Base-by-base conservation (phyloP, 2,888 invertebrate genomes). In the Ptilodon capucinus region DNA sequence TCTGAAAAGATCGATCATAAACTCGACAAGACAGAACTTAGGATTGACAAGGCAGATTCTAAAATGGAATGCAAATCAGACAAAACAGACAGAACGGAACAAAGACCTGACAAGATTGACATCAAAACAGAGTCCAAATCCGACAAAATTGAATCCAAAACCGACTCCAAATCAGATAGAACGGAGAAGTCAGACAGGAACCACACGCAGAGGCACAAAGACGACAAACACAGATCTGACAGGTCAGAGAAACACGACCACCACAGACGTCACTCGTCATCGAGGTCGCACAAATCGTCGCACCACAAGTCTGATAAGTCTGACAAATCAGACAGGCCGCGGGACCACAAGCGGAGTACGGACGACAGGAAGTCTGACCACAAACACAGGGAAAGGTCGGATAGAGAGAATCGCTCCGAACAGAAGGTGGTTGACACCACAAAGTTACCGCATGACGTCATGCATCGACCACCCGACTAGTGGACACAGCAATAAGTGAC, bases 381-480 rank as follows among this genome's bases (percentile, higher is more conserved):
- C 25, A 83, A 76, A 42, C 74, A 79, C 45, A 75, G 71, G 42
- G 68, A 73, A 17, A 50, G 56, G 41, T 8, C 40, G 8, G 52
- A 54, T 9, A 46, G 48, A 14, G 52, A 56, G 42, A 61, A 48
- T 42, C 68, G 68, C 21, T 13, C 21, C 9, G 23, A 19, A 6
- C 38, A 40, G 40, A 40, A 40, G 25, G 16, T 61, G 35, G 57
- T 67, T 19, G 71, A 74, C 21, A 64, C 71, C 54, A 73, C 66
- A 7, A 84, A 84, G 70, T 71, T 82, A 71, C 76, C 80, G 46
- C 74, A 75, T 28, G 68, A 71, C 11, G 73, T 79, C 35, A 75
- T 81, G 1, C 82, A 86, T 39, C 77, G 82, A 40, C 80, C 88
- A 39, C 88, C 88, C 0, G 88, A 88, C 73, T 88, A 88, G 72